phyloP scores from a whole-genome alignment of 2,113 vertebrate genomes.

The Neotragus pygmaeus region DNA sequence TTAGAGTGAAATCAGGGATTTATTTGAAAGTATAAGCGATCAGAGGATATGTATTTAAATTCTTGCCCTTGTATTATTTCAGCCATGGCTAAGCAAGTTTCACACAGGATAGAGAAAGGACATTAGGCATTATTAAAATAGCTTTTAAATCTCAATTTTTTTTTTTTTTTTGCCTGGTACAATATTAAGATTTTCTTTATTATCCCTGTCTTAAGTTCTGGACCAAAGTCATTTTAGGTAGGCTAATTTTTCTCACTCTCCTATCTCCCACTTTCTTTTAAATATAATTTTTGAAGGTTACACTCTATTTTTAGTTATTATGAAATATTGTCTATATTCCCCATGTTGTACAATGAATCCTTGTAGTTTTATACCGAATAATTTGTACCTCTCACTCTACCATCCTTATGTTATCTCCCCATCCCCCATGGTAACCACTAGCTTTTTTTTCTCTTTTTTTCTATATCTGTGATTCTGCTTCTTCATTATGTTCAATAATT shows the following conservation, averaged over 20 bases:
- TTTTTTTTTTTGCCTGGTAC: neutral
- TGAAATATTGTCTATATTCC: neutral
- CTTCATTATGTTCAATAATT: neutral
- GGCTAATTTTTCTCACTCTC: neutral
- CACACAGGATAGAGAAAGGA: neutral
- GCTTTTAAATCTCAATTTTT: neutral
- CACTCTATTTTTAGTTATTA: neutral
- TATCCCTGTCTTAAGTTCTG: neutral
- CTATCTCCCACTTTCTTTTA: accelerated
- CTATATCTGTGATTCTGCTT: neutral
- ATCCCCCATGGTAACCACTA: neutral
- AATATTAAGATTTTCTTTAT: neutral
- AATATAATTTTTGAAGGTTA: neutral
- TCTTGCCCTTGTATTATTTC: neutral
- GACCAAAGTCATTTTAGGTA: neutral
- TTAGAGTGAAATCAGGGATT: neutral
- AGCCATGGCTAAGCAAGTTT: neutral
- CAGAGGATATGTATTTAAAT: neutral
- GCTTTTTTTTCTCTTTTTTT: neutral
- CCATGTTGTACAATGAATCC: neutral
- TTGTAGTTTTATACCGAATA: neutral
- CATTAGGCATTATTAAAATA: neutral
- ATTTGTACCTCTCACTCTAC: neutral
- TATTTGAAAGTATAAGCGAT: neutral
- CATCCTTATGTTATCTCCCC: neutral